phyloP scores from a whole-genome alignment of 2,888 invertebrate species.

The Lepidochitona cinerea region DNA sequence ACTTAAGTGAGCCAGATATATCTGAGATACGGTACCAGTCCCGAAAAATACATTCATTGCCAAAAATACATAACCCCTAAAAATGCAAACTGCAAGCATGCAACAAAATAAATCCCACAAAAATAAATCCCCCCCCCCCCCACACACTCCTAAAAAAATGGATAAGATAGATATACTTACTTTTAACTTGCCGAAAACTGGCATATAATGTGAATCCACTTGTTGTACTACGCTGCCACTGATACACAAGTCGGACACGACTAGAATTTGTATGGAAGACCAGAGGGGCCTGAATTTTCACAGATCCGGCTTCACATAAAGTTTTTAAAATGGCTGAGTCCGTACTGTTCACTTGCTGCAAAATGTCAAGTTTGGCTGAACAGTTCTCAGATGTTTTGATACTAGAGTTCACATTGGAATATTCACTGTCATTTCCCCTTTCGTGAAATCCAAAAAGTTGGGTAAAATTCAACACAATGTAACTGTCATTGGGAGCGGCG shows the following conservation, averaged over 20 bases:
- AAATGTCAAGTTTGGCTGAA: background rate
- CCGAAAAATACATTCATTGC: no score
- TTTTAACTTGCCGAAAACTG: slow-evolving; percentile 41
- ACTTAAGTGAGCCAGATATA: no score
- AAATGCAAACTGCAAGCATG: no score
- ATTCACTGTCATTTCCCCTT: no score
- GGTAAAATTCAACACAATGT: slow-evolving; percentile 49
- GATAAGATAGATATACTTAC: slow-evolving; percentile 5
- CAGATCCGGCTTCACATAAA: background rate
- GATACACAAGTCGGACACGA: slow-evolving; percentile 48
- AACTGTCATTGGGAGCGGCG: slow-evolving; percentile 41
- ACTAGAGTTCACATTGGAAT: no score
- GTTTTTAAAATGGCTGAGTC: background rate
- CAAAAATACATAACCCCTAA: no score
- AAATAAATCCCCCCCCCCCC: no score
- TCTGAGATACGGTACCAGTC: no score
- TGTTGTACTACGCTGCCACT: slow-evolving; percentile 45
- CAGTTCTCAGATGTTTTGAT: background rate
- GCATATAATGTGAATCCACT: slow-evolving; percentile 53
- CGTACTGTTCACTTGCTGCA: background rate
- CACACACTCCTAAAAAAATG: no score
- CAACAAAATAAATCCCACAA: no score
- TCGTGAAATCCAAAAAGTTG: slow-evolving; percentile 48
- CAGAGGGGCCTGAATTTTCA: slow-evolving; percentile 40
- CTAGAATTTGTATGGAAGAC: slow-evolving; percentile 55